These are phyloP conservation scores for Thecocarcelia acutangulata DNA, from an alignment of 2,888 invertebrate genomes.

Conservation along the genomic window DNA sequence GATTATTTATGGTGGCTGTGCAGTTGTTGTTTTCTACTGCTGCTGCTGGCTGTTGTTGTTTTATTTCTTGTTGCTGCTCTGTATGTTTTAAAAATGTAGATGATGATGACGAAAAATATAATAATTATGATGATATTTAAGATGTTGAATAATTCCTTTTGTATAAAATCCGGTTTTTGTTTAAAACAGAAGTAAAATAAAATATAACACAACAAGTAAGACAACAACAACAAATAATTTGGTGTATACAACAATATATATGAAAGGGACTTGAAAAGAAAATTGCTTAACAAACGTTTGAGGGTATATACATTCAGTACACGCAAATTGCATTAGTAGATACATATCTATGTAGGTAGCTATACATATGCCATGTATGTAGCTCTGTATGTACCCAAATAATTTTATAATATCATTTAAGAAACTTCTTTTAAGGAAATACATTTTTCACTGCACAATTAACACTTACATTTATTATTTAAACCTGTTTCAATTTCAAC, in stretches of 20 bases:
- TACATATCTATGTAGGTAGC: too few relatives aligned
- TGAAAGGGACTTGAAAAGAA: constrained; percentile 25
- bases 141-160: constrained; percentile 68
- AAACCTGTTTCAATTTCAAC: too few relatives aligned
- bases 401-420: too few relatives aligned
- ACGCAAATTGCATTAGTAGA: too few relatives aligned
- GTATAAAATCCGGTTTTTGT: constrained; percentile 66
- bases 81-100: constrained; percentile 12
- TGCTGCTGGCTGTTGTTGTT: constrained; percentile 37
- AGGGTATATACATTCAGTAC: neutral
- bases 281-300: neutral
- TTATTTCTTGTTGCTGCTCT: constrained; percentile 45
- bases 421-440: too few relatives aligned
- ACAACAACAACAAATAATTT: constrained; percentile 14
- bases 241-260: neutral
- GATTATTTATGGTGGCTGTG: constrained; percentile 30
- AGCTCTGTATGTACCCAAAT: too few relatives aligned
- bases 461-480: too few relatives aligned
- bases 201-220: constrained; percentile 5
- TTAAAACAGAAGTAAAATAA: constrained; percentile 10
- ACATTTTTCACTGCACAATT: too few relatives aligned
- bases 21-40: constrained; percentile 31
- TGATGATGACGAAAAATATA: constrained; percentile 25
- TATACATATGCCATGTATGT: too few relatives aligned
- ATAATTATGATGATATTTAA: constrained; percentile 61